A percentile compares a stretch with the other conserved stretches of the same genome.
Evolutionary conservation across 2,113 vertebrate species (phyloP).

Genomic region (Grammatotria lemairii): DNA sequence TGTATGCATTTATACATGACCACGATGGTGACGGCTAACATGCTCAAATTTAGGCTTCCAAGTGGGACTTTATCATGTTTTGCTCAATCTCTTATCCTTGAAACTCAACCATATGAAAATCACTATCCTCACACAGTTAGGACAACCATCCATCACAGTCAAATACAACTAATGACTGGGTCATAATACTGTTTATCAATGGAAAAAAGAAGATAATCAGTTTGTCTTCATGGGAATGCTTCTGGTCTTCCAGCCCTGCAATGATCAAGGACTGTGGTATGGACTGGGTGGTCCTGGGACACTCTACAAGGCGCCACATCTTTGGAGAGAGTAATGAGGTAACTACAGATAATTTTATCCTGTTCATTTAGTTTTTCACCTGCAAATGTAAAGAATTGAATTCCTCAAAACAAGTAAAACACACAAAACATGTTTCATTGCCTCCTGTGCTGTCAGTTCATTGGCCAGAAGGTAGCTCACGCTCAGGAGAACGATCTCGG

Average conservation of each 20-base stretch:
- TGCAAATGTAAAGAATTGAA: not conserved
- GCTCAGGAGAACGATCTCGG: conserved; percentile 82
- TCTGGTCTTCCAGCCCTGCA: conserved; percentile 76
- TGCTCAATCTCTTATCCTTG: not conserved
- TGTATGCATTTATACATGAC: not conserved
- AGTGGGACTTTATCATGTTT: not conserved
- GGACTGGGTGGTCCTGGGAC: conserved; percentile 92
- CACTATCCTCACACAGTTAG: not conserved
- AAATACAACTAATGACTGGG: not conserved
- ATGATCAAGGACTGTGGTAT: conserved; percentile 97
- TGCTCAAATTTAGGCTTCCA: not conserved
- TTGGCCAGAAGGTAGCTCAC: conserved; percentile 95
- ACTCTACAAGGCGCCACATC: conserved; percentile 91
- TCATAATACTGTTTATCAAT: not conserved
- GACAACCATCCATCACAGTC: not conserved
- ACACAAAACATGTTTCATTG: not conserved
- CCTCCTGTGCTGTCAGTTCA: conserved; percentile 72
- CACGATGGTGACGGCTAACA: not conserved
- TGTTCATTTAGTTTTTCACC: not conserved
- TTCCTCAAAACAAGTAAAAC: not conserved
- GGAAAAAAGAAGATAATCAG: not conserved
- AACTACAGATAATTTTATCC: not conserved
- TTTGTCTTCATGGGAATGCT: not conserved
- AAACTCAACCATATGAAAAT: not conserved
- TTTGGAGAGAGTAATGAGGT: conserved; percentile 97